Evolutionary conservation across 2,888 invertebrate genomes (phyloP).

Genomic region (Alloplasta piceator): DNA sequence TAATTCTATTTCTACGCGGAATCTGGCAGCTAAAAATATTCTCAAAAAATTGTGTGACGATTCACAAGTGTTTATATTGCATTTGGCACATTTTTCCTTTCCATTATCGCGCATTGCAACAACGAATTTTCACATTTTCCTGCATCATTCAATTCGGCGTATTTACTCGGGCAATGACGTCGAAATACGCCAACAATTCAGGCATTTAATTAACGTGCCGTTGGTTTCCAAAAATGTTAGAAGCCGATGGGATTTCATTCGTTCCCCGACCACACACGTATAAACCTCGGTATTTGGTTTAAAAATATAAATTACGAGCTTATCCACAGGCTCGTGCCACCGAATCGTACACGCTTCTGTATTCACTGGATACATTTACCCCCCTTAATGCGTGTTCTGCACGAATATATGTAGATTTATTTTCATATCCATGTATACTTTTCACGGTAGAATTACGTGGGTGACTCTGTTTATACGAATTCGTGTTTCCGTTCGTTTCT

Average conservation of each 20-base stretch:
- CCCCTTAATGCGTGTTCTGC: neutral
- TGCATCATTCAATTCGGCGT: too few species aligned
- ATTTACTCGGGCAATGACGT: too few species aligned
- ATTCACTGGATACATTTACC: constrained; percentile 26
- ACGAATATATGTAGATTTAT: neutral
- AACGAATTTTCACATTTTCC: too few species aligned
- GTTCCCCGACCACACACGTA: neutral
- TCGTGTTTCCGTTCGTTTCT: constrained; percentile 54
- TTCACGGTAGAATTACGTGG: neutral
- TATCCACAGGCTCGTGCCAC: neutral
- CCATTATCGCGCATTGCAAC: too few species aligned
- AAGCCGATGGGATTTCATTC: neutral
- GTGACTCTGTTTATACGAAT: constrained; percentile 16
- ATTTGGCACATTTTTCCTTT: too few species aligned
- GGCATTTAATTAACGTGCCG: neutral
- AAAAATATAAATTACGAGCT: constrained; percentile 31
- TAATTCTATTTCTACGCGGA: too few species aligned
- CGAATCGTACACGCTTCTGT: neutral
- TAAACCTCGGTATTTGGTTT: neutral
- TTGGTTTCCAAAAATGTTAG: neutral
- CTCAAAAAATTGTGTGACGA: too few species aligned
- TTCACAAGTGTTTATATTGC: too few species aligned
- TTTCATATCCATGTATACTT: constrained; percentile 1
- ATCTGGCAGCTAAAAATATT: too few species aligned
- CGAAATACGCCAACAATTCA: neutral